Percentiles rank a stretch among this genome's conserved stretches.
These are phyloP conservation scores for Epizoanthus rinbou DNA, from an alignment of 92 coral and sea anemone species.

Conservation along the genomic window DNA sequence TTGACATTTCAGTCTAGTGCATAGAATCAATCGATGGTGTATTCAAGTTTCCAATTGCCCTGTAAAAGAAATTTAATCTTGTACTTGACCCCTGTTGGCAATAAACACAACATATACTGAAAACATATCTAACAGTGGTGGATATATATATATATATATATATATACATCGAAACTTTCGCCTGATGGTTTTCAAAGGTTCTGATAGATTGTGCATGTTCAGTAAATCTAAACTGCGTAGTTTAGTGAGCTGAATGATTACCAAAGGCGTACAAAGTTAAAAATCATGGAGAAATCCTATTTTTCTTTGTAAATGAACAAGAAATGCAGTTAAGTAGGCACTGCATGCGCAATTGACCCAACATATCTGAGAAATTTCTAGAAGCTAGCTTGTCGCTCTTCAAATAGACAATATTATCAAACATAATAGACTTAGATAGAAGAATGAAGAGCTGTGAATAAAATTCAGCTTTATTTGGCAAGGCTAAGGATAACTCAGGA, in stretches of 20 bases:
- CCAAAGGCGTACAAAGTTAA: too few species aligned
- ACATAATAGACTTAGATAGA: not conserved
- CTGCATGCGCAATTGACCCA: not conserved
- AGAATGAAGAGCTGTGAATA: not conserved
- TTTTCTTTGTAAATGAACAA: too few species aligned
- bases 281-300: too few species aligned
- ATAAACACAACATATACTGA: conserved; percentile 2
- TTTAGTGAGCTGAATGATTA: too few species aligned
- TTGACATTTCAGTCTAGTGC: not conserved
- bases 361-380: conserved; percentile 13
- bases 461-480: conserved; percentile 11
- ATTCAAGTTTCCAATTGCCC: conserved; percentile 22
- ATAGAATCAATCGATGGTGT: conserved; percentile 23
- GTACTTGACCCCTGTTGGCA: conserved; percentile 27
- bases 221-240: too few species aligned
- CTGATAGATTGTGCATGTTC: too few species aligned
- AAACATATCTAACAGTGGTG: not conserved
- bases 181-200: too few species aligned
- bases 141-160: not conserved
- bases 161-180: not conserved
- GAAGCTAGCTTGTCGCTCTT: conserved; percentile 1
- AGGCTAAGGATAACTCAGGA: not conserved
- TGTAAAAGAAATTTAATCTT: not conserved
- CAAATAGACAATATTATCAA: not conserved
- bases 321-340: too few species aligned